Evolutionary conservation across 2,888 invertebrate genomes (phyloP).

Genomic region (Allygus modestus): DNA sequence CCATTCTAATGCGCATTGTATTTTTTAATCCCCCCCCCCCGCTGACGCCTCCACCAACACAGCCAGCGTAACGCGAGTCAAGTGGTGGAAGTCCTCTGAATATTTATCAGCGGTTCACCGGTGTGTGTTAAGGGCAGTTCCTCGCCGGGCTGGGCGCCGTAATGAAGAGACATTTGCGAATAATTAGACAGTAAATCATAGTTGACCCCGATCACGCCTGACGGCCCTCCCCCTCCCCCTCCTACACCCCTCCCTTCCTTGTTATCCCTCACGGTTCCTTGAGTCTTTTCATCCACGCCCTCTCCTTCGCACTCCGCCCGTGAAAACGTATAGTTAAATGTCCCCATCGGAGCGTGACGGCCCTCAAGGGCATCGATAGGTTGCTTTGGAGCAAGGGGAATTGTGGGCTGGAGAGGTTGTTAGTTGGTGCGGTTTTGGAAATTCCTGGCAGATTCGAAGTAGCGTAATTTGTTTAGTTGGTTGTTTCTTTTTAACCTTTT

Average conservation of each 20-base stretch:
- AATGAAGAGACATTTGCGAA: conserved; percentile 41
- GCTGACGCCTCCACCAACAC: no score
- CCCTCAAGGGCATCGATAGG: background rate
- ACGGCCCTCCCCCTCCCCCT: background rate
- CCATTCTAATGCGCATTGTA: background rate
- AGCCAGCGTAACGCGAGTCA: background rate
- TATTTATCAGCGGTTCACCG: conserved; percentile 9
- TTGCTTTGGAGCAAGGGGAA: background rate
- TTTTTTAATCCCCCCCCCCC: no score
- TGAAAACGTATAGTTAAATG: conserved; percentile 43
- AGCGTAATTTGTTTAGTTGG: no score
- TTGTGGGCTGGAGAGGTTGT: background rate
- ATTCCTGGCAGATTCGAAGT: no score
- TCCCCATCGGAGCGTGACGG: background rate
- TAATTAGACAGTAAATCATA: conserved; percentile 34
- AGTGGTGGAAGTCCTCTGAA: conserved; percentile 2
- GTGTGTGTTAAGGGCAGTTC: background rate
- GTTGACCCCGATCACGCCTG: conserved; percentile 25
- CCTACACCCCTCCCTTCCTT: background rate
- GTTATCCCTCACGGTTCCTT: conserved; percentile 31
- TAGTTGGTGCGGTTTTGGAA: conserved; percentile 24
- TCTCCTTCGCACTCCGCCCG: conserved; percentile 18
- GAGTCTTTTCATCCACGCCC: conserved; percentile 38
- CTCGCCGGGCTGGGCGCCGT: background rate
- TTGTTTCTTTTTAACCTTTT: no score